Conservation (phyloP, 2,113 vertebrate genomes). For the Piprites chloris region DNA sequence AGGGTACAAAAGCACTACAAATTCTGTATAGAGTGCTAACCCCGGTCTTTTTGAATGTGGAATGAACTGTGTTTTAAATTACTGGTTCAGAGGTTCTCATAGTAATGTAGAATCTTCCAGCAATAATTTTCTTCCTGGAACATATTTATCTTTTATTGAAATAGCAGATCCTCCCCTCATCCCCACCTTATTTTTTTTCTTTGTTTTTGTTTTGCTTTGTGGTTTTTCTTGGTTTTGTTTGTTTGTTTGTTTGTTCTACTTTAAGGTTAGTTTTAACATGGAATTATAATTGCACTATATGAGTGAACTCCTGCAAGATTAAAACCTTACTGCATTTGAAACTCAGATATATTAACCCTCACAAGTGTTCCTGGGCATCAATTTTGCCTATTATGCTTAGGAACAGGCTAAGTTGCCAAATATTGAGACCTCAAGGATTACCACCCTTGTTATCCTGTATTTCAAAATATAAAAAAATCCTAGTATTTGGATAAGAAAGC, state of each 20-base stretch:
- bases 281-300: background rate
- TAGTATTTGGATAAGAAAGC: background rate
- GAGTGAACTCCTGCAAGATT: background rate
- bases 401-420: background rate
- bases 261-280: background rate
- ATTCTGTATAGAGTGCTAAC: background rate
- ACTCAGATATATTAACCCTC: background rate
- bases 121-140: background rate
- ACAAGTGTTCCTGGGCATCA: background rate
- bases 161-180: background rate
- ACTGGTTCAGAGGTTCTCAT: background rate
- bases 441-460: background rate
- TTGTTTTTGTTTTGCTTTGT: background rate
- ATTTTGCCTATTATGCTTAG: background rate
- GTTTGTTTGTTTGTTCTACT: background rate
- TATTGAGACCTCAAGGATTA: background rate
- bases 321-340: background rate
- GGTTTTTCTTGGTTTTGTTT: background rate
- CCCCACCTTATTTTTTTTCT: accelerated
- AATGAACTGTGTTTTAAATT: background rate
- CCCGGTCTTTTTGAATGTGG: background rate
- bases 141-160: background rate
- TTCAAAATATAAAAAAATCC: background rate
- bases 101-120: background rate
- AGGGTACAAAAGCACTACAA: background rate